phyloP scores from a whole-genome alignment of 2,888 invertebrate genomes.

The Xestia rhomboidea region DNA sequence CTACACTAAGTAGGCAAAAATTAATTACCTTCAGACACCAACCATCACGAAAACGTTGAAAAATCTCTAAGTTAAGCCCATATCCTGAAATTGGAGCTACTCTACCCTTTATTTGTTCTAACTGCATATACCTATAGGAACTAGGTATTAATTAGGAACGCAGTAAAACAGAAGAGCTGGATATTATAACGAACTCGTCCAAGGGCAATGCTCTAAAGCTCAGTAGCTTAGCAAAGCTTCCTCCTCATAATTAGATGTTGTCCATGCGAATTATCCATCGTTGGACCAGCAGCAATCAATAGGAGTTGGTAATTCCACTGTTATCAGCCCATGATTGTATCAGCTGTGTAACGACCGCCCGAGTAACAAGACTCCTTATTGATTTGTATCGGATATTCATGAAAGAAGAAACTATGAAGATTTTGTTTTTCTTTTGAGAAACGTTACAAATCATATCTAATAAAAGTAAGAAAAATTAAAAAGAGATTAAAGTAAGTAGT shows the following conservation, averaged over 20 bases:
- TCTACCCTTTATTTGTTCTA: background rate
- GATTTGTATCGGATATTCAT: constrained; percentile 3
- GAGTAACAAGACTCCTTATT: constrained; percentile 17
- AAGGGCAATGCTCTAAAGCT: constrained; percentile 33
- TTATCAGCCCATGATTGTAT: constrained; percentile 39
- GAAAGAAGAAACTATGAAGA: background rate
- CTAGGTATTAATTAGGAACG: background rate
- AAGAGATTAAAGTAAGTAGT: too few relatives aligned
- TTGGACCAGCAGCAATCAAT: constrained; percentile 45
- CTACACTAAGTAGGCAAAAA: background rate
- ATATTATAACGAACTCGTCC: constrained; percentile 12
- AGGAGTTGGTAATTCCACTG: constrained; percentile 46
- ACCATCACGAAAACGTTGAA: background rate
- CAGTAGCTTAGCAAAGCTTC: constrained; percentile 40
- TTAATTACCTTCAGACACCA: background rate
- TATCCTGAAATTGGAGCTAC: background rate
- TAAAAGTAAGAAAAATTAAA: background rate
- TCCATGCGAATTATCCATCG: constrained; percentile 59
- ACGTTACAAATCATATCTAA: background rate
- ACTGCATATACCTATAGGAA: background rate
- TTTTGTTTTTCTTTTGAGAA: background rate
- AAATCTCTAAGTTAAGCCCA: background rate
- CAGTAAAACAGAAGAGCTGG: constrained; percentile 2
- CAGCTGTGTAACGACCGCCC: constrained; percentile 11
- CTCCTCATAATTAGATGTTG: constrained; percentile 55